phyloP scores from a whole-genome alignment of 2,888 invertebrate genomes.

The Cosmia trapezina region DNA sequence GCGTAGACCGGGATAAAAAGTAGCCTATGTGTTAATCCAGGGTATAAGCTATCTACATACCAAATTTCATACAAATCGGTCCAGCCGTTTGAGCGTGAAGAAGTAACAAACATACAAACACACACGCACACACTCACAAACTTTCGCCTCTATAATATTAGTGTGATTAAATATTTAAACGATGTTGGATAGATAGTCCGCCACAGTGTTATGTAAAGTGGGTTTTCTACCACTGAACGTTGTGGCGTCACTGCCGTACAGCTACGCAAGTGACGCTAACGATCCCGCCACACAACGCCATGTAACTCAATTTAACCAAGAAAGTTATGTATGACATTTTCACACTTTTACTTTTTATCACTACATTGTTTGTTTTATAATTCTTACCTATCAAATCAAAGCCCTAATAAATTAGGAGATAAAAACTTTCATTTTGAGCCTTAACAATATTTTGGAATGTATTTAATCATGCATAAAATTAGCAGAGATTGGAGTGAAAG shows the following conservation, averaged over 20 bases:
- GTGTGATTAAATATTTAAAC: no score
- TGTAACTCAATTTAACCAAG: constrained; percentile 56
- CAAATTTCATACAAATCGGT: no score
- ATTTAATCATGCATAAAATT: neutral
- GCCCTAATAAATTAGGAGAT: neutral
- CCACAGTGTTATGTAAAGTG: neutral
- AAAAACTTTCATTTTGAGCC: constrained; percentile 29
- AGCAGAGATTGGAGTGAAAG: no score
- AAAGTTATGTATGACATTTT: constrained; percentile 61
- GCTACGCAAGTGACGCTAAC: constrained; percentile 41
- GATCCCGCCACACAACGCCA: constrained; percentile 39
- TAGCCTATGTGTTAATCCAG: no score
- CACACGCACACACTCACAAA: no score
- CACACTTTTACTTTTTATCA: constrained; percentile 61
- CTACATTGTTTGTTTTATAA: constrained; percentile 22
- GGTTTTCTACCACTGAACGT: constrained; percentile 1
- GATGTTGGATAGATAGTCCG: no score
- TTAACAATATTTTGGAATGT: constrained; percentile 1
- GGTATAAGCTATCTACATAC: no score
- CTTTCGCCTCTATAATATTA: no score
- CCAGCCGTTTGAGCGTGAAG: no score
- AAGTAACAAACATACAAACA: no score
- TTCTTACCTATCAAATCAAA: constrained; percentile 4
- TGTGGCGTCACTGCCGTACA: neutral
- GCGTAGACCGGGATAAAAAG: no score